Percentiles rank a stretch among this genome's conserved stretches.
Conservation (phyloP, 1,140 invertebrate genomes). For the Scaptomyza pallida region DNA sequence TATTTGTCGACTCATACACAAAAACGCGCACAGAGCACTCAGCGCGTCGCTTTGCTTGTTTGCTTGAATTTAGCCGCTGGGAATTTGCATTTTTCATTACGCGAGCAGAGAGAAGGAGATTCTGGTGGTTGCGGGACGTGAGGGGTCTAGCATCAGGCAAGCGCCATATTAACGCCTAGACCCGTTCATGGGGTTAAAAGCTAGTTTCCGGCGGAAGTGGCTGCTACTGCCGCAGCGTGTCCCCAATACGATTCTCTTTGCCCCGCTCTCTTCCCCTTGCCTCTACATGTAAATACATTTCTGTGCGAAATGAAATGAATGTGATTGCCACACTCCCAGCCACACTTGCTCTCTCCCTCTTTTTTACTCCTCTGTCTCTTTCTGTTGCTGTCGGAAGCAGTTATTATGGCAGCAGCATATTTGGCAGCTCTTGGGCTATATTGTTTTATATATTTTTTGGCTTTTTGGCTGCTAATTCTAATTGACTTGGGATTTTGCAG, state of each 20-base stretch:
- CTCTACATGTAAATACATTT: constrained; percentile 78
- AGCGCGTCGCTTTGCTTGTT: constrained; percentile 80
- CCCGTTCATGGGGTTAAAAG: constrained; percentile 81
- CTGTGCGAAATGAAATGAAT: constrained; percentile 79
- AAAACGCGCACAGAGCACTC: constrained; percentile 53
- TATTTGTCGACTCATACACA: constrained; percentile 63
- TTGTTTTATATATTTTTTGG: constrained; percentile 22
- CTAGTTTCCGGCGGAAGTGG: constrained; percentile 81
- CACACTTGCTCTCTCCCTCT: constrained; percentile 4
- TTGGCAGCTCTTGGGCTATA: constrained; percentile 49
- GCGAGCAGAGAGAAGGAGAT: constrained; percentile 22
- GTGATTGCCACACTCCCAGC: constrained; percentile 68
- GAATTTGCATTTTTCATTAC: constrained; percentile 83
- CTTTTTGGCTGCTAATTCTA: constrained; percentile 55
- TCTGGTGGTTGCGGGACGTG: not conserved
- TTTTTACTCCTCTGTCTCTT: not conserved
- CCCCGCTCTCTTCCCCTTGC: constrained; percentile 2
- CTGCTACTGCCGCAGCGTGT: constrained; percentile 67
- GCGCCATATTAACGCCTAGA: constrained; percentile 81
- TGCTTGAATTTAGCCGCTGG: constrained; percentile 79
- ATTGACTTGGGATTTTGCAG: constrained; percentile 66
- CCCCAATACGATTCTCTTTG: constrained; percentile 21
- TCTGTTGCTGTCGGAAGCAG: constrained; percentile 59
- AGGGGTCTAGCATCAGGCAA: constrained; percentile 21
- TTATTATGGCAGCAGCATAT: constrained; percentile 76